phyloP scores from a whole-genome alignment of 2,888 invertebrate species.

The Willowsia nigromaculata region DNA sequence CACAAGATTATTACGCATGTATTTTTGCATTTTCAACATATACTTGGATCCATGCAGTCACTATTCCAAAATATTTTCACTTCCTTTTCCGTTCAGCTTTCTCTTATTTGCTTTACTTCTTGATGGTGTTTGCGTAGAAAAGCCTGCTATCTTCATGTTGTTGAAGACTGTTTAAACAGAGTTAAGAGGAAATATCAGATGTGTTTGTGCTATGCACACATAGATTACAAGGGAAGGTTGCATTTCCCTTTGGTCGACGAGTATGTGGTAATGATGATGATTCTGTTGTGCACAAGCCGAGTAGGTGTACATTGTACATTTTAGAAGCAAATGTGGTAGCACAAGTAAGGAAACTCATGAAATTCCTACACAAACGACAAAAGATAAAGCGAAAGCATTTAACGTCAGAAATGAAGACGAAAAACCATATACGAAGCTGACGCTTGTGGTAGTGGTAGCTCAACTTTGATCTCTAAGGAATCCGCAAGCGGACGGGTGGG shows the following conservation, averaged over 20 bases:
- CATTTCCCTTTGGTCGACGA: neutral
- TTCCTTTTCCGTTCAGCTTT: neutral
- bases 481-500: constrained; percentile 38
- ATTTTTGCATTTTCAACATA: too few relatives aligned
- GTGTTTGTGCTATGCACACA: neutral
- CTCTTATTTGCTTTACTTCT: neutral
- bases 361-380: neutral
- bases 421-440: neutral
- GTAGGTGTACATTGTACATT: neutral
- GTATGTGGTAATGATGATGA: neutral
- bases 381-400: neutral
- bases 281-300: neutral
- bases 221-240: neutral
- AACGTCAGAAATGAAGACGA: neutral
- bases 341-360: neutral
- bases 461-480: constrained; percentile 59
- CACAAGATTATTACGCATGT: too few relatives aligned
- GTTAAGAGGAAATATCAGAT: neutral
- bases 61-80: neutral
- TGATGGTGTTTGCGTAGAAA: constrained; percentile 32
- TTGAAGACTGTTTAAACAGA: constrained; percentile 9
- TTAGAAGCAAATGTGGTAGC: neutral
- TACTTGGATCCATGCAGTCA: too few relatives aligned
- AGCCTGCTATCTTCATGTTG: too few relatives aligned
- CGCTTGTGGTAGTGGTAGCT: constrained; percentile 8